Base-by-base conservation (phyloP, 2,888 invertebrate species). In the Bembecia ichneumoniformis region DNA sequence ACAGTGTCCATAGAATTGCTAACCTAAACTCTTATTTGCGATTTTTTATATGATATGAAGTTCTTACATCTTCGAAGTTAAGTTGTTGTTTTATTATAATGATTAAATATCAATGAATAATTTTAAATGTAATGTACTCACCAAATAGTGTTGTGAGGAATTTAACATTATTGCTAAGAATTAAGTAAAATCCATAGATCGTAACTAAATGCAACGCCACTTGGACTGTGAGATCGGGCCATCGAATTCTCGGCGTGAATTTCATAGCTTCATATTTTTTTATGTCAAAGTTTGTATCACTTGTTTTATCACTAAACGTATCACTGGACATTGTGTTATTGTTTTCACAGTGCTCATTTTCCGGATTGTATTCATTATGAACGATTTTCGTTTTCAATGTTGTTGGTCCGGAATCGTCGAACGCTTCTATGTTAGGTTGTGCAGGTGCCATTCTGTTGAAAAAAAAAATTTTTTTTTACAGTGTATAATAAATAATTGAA, bases 161-260 rank as follows among this genome's bases (percentile, higher is more conserved):
- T 68, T 88, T 92, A 51, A 81, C 75, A 69, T 75, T 71, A 54
- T 74, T 71, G 28, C 89, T 89, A 56, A 92, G 64, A 49, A 92
- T 86, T 66, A 93, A 87, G 75, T 88, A 92, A 43, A 93, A 55
- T 56, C 94, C 94, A 66, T 93, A 94, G 40, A 93, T 58, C 55
- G 90, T 89, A 35, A 93, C 93, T 51, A 69, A 70, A 75, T 94
- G 94, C 64, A 94, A 83, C 58, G 90, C 90, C 53, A 91, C 59
- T 81, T 94, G 94, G 15, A 89, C 94, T 13, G 78, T 67, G 1
- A 94, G 77, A 71, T 94, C 94, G 0, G 91, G 92, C 94, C 94
- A 94, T 70, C 89, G 88, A 52, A 93, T 90, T 58, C 79, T 78
- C 2, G 94, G 87, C 52, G 74, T 81, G 61, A 92, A 94, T 55